Percentiles rank a stretch among this genome's conserved stretches.
Conservation (phyloP, 2,797 vertebrate species). For the Pterois miles region DNA sequence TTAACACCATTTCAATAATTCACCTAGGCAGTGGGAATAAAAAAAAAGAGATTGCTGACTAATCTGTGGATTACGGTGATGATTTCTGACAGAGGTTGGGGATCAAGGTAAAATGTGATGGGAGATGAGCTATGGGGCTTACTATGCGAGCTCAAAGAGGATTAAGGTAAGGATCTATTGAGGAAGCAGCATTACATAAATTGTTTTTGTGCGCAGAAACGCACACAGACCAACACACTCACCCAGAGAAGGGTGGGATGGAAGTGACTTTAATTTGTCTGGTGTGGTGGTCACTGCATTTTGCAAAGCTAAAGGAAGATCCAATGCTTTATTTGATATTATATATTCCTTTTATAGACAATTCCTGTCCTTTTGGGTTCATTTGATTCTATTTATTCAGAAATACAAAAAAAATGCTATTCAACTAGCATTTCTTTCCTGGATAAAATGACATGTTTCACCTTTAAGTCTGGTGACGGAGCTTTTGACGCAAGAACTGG, state of each 20-base stretch:
- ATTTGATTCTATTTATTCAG: constrained; percentile 17
- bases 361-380: neutral
- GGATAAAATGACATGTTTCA: neutral
- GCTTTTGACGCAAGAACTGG: neutral
- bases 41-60: constrained; percentile 64
- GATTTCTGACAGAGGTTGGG: constrained; percentile 80
- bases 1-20: constrained; percentile 67
- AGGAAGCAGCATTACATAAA: constrained; percentile 73
- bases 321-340: neutral
- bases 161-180: constrained; percentile 80
- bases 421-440: neutral
- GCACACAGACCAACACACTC: neutral
- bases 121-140: constrained; percentile 75
- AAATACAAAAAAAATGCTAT: neutral
- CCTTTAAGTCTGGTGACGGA: neutral
- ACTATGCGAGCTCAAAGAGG: constrained; percentile 72
- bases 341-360: neutral
- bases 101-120: constrained; percentile 77
- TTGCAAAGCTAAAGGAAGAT: constrained; percentile 6
- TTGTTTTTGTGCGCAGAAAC: constrained; percentile 64
- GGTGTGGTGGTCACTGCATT: constrained; percentile 16
- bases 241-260: neutral
- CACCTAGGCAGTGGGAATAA: constrained; percentile 50
- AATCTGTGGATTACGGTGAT: constrained; percentile 80
- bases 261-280: constrained; percentile 25